Evolutionary conservation across 2,797 vertebrate species (phyloP), one percentile per base, ranked within the genome.

Genomic region (Hoplostethus mediterraneus): DNA sequence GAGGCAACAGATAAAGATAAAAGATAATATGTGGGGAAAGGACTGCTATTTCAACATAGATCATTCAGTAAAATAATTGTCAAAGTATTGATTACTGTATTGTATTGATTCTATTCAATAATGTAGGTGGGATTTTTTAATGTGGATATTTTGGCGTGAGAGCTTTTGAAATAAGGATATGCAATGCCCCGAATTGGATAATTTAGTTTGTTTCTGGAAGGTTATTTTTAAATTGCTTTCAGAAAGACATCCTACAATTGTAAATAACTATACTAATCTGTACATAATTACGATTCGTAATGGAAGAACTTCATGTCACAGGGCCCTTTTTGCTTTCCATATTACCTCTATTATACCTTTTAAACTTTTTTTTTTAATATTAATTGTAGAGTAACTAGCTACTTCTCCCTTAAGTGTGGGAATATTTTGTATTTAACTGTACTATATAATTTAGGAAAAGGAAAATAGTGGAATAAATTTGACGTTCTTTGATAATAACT

Each of bases 11-110:
- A 73, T 4, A 60, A 68, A 52, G 85, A 85, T 38, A 86, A 84
- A 14, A 92, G 88, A 95, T 93, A 90, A 91, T 92, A 58, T 42
- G 30, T n/a, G 17, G 21, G 47, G 28, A 71, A 70, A 75, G 69
- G 31, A 80, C 76, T 79, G 0, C 21, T 71, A 11, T 45, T 16
- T 57, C 17, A 67, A 67, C 33, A 13, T 83, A 60, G 4, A 54
- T 31, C 6, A 67, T 52, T 64, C 33, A 68, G 30, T 40, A 44
- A 52, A 72, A 75, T 58, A 17, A 55, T 73, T 59, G 28, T 75
- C 40, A 57, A 44, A 67, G 10, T 45, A 40, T 62, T 67, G 31
- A 16, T 7, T 44, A 52, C 8, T 12, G 58, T 69, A 48, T 67
- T 80, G 17, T 42, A 17, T 16, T 38, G 8, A 12, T 67, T 80